These are phyloP conservation scores for Hemiprocne comata DNA, from an alignment of 2,113 vertebrate genomes.

Conservation along the genomic window DNA sequence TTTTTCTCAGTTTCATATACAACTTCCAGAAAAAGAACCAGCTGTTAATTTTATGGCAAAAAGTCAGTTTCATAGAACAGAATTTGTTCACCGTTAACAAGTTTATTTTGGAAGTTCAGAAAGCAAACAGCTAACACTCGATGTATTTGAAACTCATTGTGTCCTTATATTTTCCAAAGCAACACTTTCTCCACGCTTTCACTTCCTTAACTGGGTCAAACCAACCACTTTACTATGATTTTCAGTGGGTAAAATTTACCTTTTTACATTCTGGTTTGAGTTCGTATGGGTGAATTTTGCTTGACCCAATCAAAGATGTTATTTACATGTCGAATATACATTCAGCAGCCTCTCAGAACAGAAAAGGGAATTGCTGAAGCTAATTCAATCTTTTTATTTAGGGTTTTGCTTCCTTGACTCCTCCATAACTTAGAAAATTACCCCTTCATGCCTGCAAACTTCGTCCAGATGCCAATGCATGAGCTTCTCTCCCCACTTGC, in stretches of 20 bases:
- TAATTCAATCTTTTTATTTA: not conserved
- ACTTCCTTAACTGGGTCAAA: not conserved
- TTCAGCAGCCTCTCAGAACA: not conserved
- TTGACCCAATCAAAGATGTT: not conserved
- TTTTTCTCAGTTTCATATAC: not conserved
- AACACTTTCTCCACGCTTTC: not conserved
- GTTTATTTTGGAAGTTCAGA: not conserved
- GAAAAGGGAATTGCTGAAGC: not conserved
- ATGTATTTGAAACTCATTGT: not conserved
- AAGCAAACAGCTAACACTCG: not conserved
- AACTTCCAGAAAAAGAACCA: not conserved
- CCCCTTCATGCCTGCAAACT: not conserved
- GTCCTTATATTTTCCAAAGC: not conserved
- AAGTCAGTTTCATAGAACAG: not conserved
- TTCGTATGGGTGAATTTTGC: not conserved
- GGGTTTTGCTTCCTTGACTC: not conserved
- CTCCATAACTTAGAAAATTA: not conserved
- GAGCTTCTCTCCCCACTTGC: not conserved
- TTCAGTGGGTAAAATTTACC: not conserved
- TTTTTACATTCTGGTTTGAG: not conserved
- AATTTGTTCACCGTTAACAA: not conserved
- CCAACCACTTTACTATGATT: rapidly evolving
- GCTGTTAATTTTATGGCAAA: not conserved
- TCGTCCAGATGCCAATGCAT: not conserved
- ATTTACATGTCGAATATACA: not conserved